Base-by-base conservation (phyloP, 2,888 invertebrate species). In the Fragum sueziense region DNA sequence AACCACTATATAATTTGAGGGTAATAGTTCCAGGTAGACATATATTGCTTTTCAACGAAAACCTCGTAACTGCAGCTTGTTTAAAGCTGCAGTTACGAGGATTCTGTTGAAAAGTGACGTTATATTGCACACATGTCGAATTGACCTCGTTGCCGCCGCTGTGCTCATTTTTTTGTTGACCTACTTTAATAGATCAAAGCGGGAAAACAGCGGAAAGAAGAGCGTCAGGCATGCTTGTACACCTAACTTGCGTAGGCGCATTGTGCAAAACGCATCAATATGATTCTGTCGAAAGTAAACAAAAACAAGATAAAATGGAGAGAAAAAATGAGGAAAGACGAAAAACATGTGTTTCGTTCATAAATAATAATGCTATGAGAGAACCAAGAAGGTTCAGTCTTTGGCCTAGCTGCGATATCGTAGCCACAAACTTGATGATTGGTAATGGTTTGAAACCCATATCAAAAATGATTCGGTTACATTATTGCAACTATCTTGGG, bases 271-370 rank as follows among this genome's bases (percentile, higher is more conserved):
- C 41, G 65, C 65, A 65, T 65, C 65, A 65, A 41, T 41, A 41
- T 65, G 27, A 17, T 41, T 41, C 65, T 22, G 65, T 22, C 27
- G 65, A 41, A 65, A 41, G 65, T 41, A 65, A 65, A 65, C 41
- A 65, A 65, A 65, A 65, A 65, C 65, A 65, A 65, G 41, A 41
- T 41, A 41, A 65, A 65, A 62, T 31, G 33, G 14, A 61, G 25
- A 57, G 57, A 57, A 57, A 57, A 57, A 57, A 57, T 25, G 27
- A 7, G 22, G 27, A 27, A 57, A 27, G 57, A 57, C 27, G 27
- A 27, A 57, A 57, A 22, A 57, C 27, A 27, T 25, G 57, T 57
- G 57, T 57, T 57, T 2, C 25, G 27, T 47, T 47, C 47, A 47
- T 47, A 47, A 47, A 47, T 47, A 47, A 47, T 47, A 47, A 47